A percentile compares a stretch with the other conserved stretches of the same genome.
Evolutionary conservation across 2,797 vertebrate species (phyloP).

Genomic region (Rhinoraja longicauda): DNA sequence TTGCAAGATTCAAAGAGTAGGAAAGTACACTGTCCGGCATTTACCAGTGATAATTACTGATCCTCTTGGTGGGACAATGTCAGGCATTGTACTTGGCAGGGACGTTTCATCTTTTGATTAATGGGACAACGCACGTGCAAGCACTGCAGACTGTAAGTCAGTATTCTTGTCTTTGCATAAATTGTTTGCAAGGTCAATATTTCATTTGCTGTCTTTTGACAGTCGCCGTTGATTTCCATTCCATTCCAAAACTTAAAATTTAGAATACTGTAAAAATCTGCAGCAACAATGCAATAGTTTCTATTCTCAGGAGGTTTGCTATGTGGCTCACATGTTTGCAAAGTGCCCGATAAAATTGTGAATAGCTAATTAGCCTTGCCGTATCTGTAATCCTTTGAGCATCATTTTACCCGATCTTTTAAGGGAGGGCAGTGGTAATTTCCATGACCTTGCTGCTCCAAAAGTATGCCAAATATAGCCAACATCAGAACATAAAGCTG

Average conservation of each 20-base stretch:
- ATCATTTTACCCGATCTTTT: neutral
- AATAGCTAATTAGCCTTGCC: slow-evolving; percentile 16
- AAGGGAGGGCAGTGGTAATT: neutral
- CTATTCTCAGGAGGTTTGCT: neutral
- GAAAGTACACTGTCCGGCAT: slow-evolving; percentile 30
- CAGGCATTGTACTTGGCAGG: slow-evolving; percentile 35
- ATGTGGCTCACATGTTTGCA: neutral
- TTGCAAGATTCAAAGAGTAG: slow-evolving; percentile 26
- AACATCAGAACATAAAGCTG: neutral
- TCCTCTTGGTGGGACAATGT: slow-evolving; percentile 24
- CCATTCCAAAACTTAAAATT: slow-evolving; percentile 1
- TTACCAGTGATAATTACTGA: slow-evolving; percentile 33
- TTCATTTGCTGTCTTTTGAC: slow-evolving; percentile 27
- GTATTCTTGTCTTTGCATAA: slow-evolving; percentile 32
- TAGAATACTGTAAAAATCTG: neutral
- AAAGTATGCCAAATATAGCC: slow-evolving; percentile 11
- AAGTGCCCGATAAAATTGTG: neutral
- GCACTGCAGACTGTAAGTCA: slow-evolving; percentile 1
- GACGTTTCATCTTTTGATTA: slow-evolving; percentile 38
- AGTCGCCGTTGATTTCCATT: neutral
- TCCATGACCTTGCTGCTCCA: neutral
- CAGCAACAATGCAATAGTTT: neutral
- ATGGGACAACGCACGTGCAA: slow-evolving; percentile 8
- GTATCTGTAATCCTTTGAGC: neutral
- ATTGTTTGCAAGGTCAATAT: slow-evolving; percentile 36